Percentiles rank a stretch among this genome's conserved stretches.
Conservation (phyloP, 2,797 vertebrate species). For the Gephyroberyx darwinii region DNA sequence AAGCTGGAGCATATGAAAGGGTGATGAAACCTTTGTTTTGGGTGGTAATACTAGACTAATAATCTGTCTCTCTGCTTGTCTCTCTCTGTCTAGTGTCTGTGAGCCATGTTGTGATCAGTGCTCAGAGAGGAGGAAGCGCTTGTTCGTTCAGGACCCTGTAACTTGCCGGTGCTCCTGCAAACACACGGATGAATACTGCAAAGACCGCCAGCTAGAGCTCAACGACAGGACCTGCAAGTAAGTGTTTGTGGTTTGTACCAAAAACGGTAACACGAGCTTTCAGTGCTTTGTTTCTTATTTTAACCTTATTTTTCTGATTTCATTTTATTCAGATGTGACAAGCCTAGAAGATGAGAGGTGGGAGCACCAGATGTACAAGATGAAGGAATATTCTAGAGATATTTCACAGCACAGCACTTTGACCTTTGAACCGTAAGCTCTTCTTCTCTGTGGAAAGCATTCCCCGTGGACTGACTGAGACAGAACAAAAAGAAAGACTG, state of each 20-base stretch:
- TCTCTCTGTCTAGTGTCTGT: constrained; percentile 86
- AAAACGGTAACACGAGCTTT: background rate
- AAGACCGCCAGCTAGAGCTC: constrained; percentile 97
- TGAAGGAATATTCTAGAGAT: constrained; percentile 90
- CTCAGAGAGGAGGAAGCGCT: constrained; percentile 93
- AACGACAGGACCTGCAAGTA: constrained; percentile 99
- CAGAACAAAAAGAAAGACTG: constrained; percentile 68
- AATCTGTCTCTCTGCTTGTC: constrained; percentile 60
- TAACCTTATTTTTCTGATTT: background rate
- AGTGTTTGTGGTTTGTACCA: constrained; percentile 31
- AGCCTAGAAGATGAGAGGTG: constrained; percentile 93
- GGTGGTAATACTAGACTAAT: constrained; percentile 54
- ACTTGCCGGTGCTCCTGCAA: constrained; percentile 99
- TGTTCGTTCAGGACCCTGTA: constrained; percentile 95
- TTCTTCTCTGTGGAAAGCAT: constrained; percentile 87
- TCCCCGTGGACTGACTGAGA: constrained; percentile 85
- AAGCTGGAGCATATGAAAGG: constrained; percentile 36
- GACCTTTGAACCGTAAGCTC: constrained; percentile 84
- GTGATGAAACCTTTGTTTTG: constrained; percentile 43
- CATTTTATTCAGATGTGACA: constrained; percentile 89
- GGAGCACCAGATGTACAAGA: constrained; percentile 79
- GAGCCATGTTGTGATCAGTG: constrained; percentile 91
- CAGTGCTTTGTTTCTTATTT: background rate
- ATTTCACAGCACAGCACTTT: constrained; percentile 96
- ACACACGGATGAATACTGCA: constrained; percentile 96